A percentile compares a stretch with the other conserved stretches of the same genome.
phyloP scores from a whole-genome alignment of 2,888 invertebrate genomes.

The Stratiomys singularior region DNA sequence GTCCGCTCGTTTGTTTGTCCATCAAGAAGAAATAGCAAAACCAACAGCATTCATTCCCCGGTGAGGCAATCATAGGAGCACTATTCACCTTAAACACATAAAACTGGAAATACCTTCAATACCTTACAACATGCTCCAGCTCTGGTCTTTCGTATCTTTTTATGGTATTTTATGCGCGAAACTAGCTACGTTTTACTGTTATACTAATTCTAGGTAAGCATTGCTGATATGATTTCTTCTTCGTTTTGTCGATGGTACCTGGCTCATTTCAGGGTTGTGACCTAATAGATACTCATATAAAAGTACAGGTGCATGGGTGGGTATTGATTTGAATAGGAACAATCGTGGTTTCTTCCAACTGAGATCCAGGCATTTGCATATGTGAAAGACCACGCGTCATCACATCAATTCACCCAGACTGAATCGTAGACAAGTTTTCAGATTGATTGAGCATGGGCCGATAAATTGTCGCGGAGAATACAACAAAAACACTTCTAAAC shows the following conservation, averaged over 20 bases:
- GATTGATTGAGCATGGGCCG: no score
- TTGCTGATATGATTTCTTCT: conserved; percentile 2
- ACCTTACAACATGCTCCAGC: conserved; percentile 13
- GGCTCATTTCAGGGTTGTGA: no score
- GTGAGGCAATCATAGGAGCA: neutral
- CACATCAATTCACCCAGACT: no score
- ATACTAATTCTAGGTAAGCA: conserved; percentile 32
- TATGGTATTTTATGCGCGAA: conserved; percentile 21
- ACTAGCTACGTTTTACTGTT: conserved; percentile 16
- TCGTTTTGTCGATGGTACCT: neutral
- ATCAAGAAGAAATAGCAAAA: conserved; percentile 15
- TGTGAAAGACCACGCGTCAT: no score
- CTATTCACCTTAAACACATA: conserved; percentile 11
- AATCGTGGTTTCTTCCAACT: no score
- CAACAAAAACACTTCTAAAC: no score
- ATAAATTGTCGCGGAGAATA: no score
- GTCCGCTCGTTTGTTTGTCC: neutral
- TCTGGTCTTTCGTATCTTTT: conserved; percentile 13
- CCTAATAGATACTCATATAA: no score
- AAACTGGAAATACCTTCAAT: conserved; percentile 35
- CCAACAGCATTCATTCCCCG: neutral
- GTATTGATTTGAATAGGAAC: no score
- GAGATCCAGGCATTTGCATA: no score
- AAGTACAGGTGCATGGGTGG: no score
- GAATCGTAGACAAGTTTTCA: no score